Base-by-base conservation (phyloP, 2,113 vertebrate species). In the Corythornis vintsioides region DNA sequence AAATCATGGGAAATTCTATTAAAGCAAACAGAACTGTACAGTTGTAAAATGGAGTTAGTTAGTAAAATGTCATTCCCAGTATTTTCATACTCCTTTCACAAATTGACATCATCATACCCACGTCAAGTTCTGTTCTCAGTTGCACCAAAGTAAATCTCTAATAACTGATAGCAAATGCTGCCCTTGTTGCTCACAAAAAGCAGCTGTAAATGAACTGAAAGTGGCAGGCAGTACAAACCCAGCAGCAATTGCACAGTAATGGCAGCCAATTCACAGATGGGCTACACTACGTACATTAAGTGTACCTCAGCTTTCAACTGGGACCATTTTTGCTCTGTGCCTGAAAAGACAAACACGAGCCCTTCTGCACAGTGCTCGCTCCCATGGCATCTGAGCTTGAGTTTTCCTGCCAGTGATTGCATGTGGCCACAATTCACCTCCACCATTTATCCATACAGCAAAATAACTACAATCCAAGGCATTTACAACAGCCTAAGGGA, bases 401-500 rank as follows among this genome's bases (percentile, higher is more conserved):
- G 14, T 42, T 52, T 91, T 78, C 72, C 84, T 55, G 55, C 12
- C 38, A 42, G 4, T 38, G 42, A 60, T 81, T 88, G 66, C 72
- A 19, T 1, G 0, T 20, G 12, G 29, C 20, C n/a, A 20, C 7
- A 53, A 18, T 6, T 13, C 60, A 53, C 48, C 21, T 91, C 20
- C 25, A 70, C 16, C 67, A 20, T 60, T 86, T 25, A 43, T 11
- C 56, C 43, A 9, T 3, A 38, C 2, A 69, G 57, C 42, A 91
- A 57, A 91, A 93, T 2, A 70, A 65, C 43, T 8, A 11, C 21
- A 89, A 86, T 18, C 29, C 59, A 86, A 25, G 10, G 16, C 26
- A 59, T 53, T 71, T 55, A 35, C 33, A 66, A 66, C 40, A 60
- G 13, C 15, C 22, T 55, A 31, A 59, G 22, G 26, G 53, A 88